Evolutionary conservation across 35 echinoderm and acorn worm species (phyloP), one percentile per base, ranked within the genome.

Genomic region (Diadema setosum): DNA sequence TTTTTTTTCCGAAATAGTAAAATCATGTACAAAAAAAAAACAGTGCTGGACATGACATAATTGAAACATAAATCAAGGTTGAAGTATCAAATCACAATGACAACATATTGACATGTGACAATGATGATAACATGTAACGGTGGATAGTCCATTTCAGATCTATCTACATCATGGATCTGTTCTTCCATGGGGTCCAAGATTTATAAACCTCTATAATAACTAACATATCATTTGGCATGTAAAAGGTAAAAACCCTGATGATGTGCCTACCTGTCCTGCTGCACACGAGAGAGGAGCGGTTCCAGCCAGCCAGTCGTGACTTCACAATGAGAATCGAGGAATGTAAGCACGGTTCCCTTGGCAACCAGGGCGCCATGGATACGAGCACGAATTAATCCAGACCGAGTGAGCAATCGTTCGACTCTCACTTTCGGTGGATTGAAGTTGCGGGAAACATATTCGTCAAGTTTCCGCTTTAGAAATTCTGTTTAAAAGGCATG

Each of bases 311-410:
- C 90, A 17, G 80, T 82, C 0, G 59, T 85, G 16, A 84, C 84
- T 86, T 98, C 95, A 61, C 92, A 94, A 70, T 98, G 95, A 27
- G 95, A 84, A 63, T 98, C 95, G 21, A 98, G 82, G 33, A 91
- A 98, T 2, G 89, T 82, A 1, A 98, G 48, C 2, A 98, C 84
- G 25, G 60, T 65, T 15, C 83, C 95, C 15, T 26, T 84, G 20
- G 95, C 88, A 39, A 37, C 39, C n/a, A 42, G 42, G 37, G 92
- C 67, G 23, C 91, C 91, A 20, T 84, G 83, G 14, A 94, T 88
- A 45, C 85, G 85, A 0, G 91, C 83, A 24, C 81, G 48, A 32
- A 94, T 86, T 59, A 94, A 76, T 9, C 91, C 95, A 4, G 74
- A 82, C 24, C 95, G 57, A 39, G 55, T 50, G 26, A 40, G 70